Conservation (phyloP, 2,797 vertebrate species). For the Apogon talboti region DNA sequence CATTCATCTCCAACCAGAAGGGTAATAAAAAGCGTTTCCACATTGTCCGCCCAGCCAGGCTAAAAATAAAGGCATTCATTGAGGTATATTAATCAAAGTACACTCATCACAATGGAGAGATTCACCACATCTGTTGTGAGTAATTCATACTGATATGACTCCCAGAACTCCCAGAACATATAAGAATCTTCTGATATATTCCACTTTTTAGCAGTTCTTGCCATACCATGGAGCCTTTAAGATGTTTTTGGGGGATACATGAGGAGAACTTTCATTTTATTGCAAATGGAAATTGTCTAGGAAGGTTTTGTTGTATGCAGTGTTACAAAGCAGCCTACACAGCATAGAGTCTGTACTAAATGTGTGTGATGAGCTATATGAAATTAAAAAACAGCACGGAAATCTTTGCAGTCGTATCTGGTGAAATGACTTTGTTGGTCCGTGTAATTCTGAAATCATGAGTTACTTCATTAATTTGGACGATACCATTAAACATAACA, state of each 20-base stretch:
- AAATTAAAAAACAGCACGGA: no score
- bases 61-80: constrained; percentile 77
- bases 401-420: no score
- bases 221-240: background rate
- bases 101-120: constrained; percentile 46
- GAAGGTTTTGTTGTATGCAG: no score
- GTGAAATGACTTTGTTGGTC: no score
- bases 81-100: constrained; percentile 72
- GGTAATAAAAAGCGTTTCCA: constrained; percentile 68
- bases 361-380: no score
- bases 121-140: constrained; percentile 58
- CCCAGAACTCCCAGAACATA: constrained; percentile 2
- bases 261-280: background rate
- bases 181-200: constrained; percentile 1
- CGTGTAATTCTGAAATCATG: no score
- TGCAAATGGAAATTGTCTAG: background rate
- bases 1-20: constrained; percentile 72
- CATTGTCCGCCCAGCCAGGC: constrained; percentile 57
- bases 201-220: background rate
- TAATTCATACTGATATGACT: constrained; percentile 33
- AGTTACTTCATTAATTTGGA: no score
- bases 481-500: no score
- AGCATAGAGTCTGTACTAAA: no score
- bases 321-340: no score
- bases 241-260: background rate